These are phyloP conservation scores for Aphaenogaster ashmeadi DNA, from an alignment of 1,140 invertebrate species.

Conservation along the genomic window DNA sequence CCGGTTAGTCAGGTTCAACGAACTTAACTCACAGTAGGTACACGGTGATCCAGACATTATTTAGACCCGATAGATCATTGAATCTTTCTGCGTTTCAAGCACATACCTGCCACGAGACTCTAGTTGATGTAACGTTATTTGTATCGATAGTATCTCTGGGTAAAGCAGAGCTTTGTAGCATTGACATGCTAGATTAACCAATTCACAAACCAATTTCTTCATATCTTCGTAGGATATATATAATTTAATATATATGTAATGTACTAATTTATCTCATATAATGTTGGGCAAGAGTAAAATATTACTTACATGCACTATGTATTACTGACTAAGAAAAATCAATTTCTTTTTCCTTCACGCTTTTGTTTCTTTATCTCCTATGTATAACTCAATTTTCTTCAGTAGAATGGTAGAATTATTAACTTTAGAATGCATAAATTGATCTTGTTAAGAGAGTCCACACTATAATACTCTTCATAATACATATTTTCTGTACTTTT, in stretches of 20 bases:
- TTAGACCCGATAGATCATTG: conserved; percentile 21
- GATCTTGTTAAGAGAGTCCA: neutral
- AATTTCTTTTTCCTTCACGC: neutral
- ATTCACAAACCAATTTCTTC: conserved; percentile 1
- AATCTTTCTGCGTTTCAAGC: neutral
- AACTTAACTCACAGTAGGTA: conserved; percentile 61
- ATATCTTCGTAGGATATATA: neutral
- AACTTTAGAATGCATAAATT: conserved; percentile 3
- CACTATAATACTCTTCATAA: neutral
- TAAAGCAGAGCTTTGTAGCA: conserved; percentile 48
- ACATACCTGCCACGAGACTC: neutral
- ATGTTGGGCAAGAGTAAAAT: neutral
- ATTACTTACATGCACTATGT: neutral
- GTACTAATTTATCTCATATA: neutral
- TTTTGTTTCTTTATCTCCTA: neutral
- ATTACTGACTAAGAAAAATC: neutral
- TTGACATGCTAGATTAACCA: neutral
- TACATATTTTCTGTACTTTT: neutral
- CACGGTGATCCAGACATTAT: neutral
- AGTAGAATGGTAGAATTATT: neutral
- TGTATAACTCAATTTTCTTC: neutral
- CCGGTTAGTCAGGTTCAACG: conserved; percentile 42
- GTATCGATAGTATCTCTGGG: conserved; percentile 59
- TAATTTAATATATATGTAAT: neutral
- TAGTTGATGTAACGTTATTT: conserved; percentile 23